Base-by-base conservation (phyloP, 2,797 vertebrate genomes). In the Xiphorhynchus erythropygius region DNA sequence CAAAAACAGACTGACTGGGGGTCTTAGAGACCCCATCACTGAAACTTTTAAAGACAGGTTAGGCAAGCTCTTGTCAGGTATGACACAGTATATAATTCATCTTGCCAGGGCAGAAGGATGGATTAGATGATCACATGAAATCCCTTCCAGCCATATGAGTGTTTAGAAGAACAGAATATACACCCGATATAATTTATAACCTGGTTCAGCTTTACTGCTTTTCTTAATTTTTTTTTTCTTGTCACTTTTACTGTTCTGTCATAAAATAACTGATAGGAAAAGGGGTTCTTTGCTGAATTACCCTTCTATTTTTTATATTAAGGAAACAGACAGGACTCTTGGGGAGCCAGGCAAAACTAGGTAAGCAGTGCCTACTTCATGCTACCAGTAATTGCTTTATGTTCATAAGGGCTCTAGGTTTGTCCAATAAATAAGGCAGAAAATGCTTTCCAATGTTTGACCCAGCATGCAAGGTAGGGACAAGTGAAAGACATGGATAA, bases 61-160 rank as follows among this genome's bases (percentile, higher is more conserved):
- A 89, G 89, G 76, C 25, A 93, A 95, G 47, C 19, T 71, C 32
- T 69, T 90, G 46, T 32, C 62, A 68, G 49, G 24, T 62, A 57
- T 74, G 70, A 89, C 64, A 41, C 8, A 11, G 30, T 69, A 52
- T 44, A 42, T 56, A 89, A 74, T 70, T 77, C 67, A 80, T 49
- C 19, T 63, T 89, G 55, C 79, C 77, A 93, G 78, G 32, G 84
- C 11, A 62, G 33, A 5, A 86, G 42, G 50, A 74, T 87, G 32
- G 50, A 94, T 89, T 92, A 87, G 74, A 78, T 37, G 89, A 76
- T 42, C 60, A 73, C 56, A 78, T 56, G 39, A 94, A 94, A 92
- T 77, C 49, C 53, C 82, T 85, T 77, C 71, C 87, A 94, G 87
- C 49, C 75, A 80, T 70, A 70, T 46, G 33, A 80, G 81, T 91